Percentiles rank a stretch among this genome's conserved stretches.
These are phyloP conservation scores for Spea bombifrons DNA, from an alignment of 2,113 vertebrate species.

Conservation along the genomic window DNA sequence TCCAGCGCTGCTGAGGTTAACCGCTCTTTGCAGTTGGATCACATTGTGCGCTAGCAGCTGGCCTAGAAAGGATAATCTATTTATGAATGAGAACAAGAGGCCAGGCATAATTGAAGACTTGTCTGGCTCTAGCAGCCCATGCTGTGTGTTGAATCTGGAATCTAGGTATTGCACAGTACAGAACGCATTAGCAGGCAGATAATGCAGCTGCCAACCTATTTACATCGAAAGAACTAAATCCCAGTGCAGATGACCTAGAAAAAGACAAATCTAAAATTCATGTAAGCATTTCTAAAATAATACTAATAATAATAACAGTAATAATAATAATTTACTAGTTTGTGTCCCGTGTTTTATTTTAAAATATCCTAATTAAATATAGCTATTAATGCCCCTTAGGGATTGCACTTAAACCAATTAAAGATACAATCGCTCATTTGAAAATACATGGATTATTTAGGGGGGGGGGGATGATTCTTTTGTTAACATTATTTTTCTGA, in stretches of 20 bases:
- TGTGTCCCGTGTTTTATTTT: conserved; percentile 15
- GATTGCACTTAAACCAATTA: conserved; percentile 24
- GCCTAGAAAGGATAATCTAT: conserved; percentile 29
- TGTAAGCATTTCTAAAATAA: conserved; percentile 17
- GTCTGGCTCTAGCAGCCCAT: not conserved
- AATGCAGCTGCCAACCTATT: conserved; percentile 32
- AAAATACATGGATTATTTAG: not conserved
- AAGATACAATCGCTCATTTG: conserved; percentile 31
- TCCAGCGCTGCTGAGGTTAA: conserved; percentile 29
- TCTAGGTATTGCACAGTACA: conserved; percentile 19
- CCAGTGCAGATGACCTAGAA: conserved; percentile 25
- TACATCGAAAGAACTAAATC: conserved; percentile 26
- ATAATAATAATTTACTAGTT: conserved; percentile 29
- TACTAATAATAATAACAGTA: conserved; percentile 1
- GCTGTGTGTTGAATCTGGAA: conserved; percentile 11
- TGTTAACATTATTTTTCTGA: too few species aligned
- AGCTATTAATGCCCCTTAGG: conserved; percentile 35
- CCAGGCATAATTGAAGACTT: conserved; percentile 3
- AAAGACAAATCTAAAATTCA: conserved; percentile 17
- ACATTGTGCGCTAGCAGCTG: conserved; percentile 39
- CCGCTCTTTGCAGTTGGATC: not conserved
- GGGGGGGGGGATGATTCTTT: too few species aligned
- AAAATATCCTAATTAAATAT: conserved; percentile 14
- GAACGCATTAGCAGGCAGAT: conserved; percentile 18
- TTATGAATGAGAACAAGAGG: conserved; percentile 45